These are phyloP conservation scores for Sinocyclocheilus maitianheensis DNA, from an alignment of 2,113 vertebrate genomes.

Conservation along the genomic window DNA sequence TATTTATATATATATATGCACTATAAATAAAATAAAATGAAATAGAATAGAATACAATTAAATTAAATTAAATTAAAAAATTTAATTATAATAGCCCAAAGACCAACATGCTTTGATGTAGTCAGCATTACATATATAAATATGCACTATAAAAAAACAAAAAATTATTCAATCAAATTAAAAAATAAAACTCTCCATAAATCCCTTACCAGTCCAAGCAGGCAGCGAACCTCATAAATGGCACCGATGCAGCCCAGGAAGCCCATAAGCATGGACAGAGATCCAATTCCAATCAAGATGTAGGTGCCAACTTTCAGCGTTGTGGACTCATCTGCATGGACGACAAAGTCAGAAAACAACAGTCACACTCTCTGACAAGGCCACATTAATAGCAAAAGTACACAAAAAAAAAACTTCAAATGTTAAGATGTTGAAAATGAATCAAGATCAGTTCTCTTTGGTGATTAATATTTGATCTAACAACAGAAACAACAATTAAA, in stretches of 20 bases:
- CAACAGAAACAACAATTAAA: neutral
- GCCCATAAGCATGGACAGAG: slow-evolving; percentile 86
- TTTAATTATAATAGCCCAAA: too few species aligned
- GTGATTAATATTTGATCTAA: neutral
- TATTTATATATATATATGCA: too few species aligned
- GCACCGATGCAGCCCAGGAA: slow-evolving; percentile 92
- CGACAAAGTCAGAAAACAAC: neutral
- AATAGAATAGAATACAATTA: too few species aligned
- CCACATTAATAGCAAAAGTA: neutral
- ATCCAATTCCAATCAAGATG: slow-evolving; percentile 83
- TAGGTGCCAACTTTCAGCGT: slow-evolving; percentile 80
- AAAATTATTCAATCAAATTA: neutral
- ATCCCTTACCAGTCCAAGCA: slow-evolving; percentile 88
- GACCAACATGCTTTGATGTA: neutral
- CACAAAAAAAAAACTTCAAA: too few species aligned
- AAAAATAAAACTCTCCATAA: neutral
- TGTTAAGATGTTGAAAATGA: neutral
- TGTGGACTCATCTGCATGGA: slow-evolving; percentile 74
- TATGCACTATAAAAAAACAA: neutral
- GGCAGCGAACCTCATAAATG: slow-evolving; percentile 88
- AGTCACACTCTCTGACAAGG: neutral
- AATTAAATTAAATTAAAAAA: neutral
- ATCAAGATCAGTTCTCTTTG: neutral
- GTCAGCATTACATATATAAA: neutral
- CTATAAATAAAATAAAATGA: too few species aligned